Percentiles rank a stretch among this genome's conserved stretches.
phyloP scores from a whole-genome alignment of 2,888 invertebrate genomes.

The Arctia plantaginis region DNA sequence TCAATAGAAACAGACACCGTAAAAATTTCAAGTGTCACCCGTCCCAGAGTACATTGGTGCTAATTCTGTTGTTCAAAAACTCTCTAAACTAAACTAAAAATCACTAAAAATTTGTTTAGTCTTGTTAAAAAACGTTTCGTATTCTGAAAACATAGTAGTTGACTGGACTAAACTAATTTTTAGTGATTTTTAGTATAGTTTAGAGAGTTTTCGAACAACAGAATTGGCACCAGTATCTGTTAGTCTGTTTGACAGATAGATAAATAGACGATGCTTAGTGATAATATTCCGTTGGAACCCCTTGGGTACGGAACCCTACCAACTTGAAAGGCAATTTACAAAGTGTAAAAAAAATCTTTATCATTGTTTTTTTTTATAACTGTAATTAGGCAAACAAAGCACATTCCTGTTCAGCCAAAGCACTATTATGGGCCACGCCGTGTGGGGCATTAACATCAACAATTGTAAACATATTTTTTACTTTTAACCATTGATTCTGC shows the following conservation, averaged over 20 bases:
- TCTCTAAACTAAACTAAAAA: too few species aligned
- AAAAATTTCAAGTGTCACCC: not conserved
- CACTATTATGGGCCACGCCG: not conserved
- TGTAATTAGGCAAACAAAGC: conserved; percentile 1
- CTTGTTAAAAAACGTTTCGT: too few species aligned
- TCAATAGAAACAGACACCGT: not conserved
- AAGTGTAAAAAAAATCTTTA: not conserved
- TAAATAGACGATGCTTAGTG: not conserved
- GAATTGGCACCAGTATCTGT: too few species aligned
- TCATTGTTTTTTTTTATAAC: not conserved
- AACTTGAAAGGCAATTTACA: not conserved
- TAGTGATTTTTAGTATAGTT: too few species aligned
- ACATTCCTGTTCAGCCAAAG: not conserved
- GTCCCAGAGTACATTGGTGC: not conserved
- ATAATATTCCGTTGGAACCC: not conserved
- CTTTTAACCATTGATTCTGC: conserved; percentile 44
- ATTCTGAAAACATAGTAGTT: too few species aligned
- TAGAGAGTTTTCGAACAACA: too few species aligned
- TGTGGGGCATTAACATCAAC: conserved; percentile 15
- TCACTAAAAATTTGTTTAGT: too few species aligned
- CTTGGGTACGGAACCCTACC: not conserved
- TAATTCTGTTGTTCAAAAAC: too few species aligned
- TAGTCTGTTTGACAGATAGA: not conserved
- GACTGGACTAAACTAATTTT: too few species aligned
- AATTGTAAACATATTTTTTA: conserved; percentile 26